Evolutionary conservation across 2,113 vertebrate species (phyloP), one percentile per base, ranked within the genome.

Genomic region (Raja brachyura): DNA sequence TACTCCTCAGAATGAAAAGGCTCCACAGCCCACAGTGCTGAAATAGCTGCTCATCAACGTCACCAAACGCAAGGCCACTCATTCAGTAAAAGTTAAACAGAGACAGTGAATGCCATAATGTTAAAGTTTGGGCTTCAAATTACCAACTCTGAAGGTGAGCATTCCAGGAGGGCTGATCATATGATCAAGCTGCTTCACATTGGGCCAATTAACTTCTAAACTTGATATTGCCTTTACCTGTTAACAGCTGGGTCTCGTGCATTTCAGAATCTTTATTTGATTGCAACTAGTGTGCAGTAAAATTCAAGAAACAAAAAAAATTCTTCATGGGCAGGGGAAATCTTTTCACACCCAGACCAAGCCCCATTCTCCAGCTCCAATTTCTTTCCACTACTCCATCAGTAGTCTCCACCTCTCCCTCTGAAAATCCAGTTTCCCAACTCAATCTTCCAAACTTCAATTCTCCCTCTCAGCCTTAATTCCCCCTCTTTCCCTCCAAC

Each of bases 1-100:
- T 92, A 73, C 22, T 92, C 90, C 33, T 92, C 39, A 20, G 6
- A 73, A 39, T 54, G 90, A 92, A 92, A 92, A 73, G 66, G 33
- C 31, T 16, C 33, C 33, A 70, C 66, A 39, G 20, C 25, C 90
- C 70, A 73, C 10, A 7, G 1, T 48, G 28, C 33, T 70, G 88
- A 48, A 88, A 31, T 31, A 31, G n/a, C 59, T 73, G 68, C 9
- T 54, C 39, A 48, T 22, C 39, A 70, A 92, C 14, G 66, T 70
- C 90, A 48, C 39, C 39, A 92, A 92, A 16, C 7, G 39, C n/a
- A 63, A 31, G 56, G n/a, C 18, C 68, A 73, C 48, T 92, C 66
- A 92, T 10, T 73, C 66, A 74, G 68, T 11, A 31, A 70, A 73
- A 48, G 31, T 48, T 20, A 25, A 54, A 25, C 48, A 3, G 66